Conservation (phyloP, 2,113 vertebrate species). For the Nycticebus coucang region DNA sequence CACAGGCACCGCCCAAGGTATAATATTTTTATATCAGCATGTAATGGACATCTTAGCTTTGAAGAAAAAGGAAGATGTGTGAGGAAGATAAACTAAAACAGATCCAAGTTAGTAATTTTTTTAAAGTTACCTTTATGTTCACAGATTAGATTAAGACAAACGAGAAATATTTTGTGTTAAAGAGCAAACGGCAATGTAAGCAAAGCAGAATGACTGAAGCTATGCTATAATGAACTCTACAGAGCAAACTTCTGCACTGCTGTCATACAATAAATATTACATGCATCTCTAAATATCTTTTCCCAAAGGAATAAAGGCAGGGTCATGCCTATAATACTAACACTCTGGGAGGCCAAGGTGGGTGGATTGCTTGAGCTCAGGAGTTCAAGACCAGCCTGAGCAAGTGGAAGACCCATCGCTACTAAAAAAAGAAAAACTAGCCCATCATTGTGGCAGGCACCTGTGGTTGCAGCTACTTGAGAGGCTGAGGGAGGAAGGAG, state of each 20-base stretch:
- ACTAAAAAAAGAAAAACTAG: too few species aligned
- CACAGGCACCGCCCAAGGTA: too few species aligned
- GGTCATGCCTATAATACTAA: too few species aligned
- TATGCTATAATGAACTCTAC: not conserved
- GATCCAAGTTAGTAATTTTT: not conserved
- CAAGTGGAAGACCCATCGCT: too few species aligned
- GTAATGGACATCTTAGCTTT: not conserved
- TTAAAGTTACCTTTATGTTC: not conserved
- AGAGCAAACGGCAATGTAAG: not conserved
- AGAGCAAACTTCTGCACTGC: not conserved
- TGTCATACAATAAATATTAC: not conserved
- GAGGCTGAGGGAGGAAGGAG: too few species aligned
- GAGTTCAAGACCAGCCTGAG: too few species aligned
- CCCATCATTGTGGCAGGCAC: too few species aligned
- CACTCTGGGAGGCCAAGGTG: too few species aligned
- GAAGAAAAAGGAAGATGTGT: not conserved
- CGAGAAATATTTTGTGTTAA: not conserved
- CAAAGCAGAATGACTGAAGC: not conserved
- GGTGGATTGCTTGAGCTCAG: too few species aligned
- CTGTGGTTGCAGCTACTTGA: too few species aligned
- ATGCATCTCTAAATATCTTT: not conserved
- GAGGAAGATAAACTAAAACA: conserved; percentile 6
- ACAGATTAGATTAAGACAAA: not conserved
- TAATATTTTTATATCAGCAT: not conserved
- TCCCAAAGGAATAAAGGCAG: not conserved